Base-by-base conservation (phyloP, 2,113 vertebrate species). In the Pavo muticus region DNA sequence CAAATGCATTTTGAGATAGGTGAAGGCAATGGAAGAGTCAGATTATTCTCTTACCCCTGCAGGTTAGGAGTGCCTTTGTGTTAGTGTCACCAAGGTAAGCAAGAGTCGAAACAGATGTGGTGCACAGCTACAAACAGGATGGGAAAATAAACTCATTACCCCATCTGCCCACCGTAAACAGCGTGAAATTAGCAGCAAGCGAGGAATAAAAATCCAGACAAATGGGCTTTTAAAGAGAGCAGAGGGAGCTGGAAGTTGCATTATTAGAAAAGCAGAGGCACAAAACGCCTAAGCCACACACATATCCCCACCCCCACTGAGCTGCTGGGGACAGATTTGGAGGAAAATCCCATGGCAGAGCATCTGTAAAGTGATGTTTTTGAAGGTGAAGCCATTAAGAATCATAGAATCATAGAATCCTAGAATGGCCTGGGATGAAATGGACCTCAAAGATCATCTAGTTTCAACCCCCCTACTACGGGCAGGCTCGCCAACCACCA, bases 141-240 rank as follows among this genome's bases (percentile, higher is more conserved):
- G 90, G 20, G 94, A 95, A 94, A 97, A 96, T 93, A 96, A 96
- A 94, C 93, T 94, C 92, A 69, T 95, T 86, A 88, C 92, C 91
- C 95, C 93, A 90, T 95, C 96, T 96, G 94, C 86, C 88, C 70
- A 65, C 80, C 3, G 1, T 93, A 95, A 96, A 93, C 92, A 95
- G 92, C 42, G 0, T 88, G 90, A 95, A 97, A 97, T 91, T 88
- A 94, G 86, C 88, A 93, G 77, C 59, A 35, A 95, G 86, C 1
- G 64, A 95, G 88, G 70, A 87, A 97, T 95, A 88, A 94, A 95
- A 82, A 71, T 50, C 72, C 90, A 95, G 94, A 78, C 90, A 94
- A 95, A 96, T 50, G 37, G 73, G n/a, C 54, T 87, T 92, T 95
- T 91, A 96, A 90, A 81, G 90, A 68, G 91, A 90, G 83, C 80